Conservation (phyloP, 2,888 invertebrate species). For the Tipula helvola region DNA sequence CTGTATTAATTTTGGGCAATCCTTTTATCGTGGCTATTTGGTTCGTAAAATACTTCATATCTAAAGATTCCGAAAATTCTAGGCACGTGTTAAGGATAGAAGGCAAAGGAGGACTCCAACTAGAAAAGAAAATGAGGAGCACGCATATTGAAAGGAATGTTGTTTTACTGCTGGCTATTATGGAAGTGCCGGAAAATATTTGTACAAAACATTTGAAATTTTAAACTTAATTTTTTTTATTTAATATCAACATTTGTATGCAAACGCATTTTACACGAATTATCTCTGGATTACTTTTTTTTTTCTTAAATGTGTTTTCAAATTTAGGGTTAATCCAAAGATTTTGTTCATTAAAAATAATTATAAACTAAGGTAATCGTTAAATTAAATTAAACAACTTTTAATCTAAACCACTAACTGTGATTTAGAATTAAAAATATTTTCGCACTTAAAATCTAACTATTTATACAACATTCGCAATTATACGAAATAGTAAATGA, state of each 20-base stretch:
- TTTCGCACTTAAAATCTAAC: neutral
- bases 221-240: neutral
- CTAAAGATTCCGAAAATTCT: neutral
- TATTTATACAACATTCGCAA: constrained; percentile 21
- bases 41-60: constrained; percentile 18
- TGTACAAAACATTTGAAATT: neutral
- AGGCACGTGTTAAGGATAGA: neutral
- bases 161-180: neutral
- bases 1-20: too few species aligned
- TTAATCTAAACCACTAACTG: constrained; percentile 17
- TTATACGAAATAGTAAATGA: constrained; percentile 15
- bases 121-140: neutral
- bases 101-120: neutral
- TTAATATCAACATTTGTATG: neutral
- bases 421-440: constrained; percentile 12
- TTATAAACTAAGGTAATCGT: neutral
- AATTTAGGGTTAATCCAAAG: constrained; percentile 11
- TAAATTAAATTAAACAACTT: neutral
- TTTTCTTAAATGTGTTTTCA: neutral
- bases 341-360: constrained; percentile 12
- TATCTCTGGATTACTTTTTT: constrained; percentile 15
- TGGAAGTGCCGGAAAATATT: neutral
- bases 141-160: neutral
- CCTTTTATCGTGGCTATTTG: constrained; percentile 5
- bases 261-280: constrained; percentile 5